phyloP scores from a whole-genome alignment of 2,888 invertebrate genomes.

The Autographa gamma region DNA sequence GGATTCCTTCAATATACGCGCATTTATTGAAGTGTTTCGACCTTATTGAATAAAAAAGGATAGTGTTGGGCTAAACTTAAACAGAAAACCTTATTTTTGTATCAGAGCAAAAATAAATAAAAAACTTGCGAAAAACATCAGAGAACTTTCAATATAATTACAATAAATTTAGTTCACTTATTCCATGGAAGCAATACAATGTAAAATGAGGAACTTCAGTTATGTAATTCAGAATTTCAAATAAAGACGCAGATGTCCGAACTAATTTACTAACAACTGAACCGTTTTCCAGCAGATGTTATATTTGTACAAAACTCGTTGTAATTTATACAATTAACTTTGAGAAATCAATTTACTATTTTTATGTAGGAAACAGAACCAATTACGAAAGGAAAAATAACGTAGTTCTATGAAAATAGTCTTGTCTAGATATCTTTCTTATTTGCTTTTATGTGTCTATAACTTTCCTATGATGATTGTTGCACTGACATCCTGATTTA shows the following conservation, averaged over 20 bases:
- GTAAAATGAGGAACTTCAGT: conserved; percentile 7
- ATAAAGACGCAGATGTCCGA: conserved; percentile 43
- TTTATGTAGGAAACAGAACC: not conserved
- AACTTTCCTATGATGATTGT: too few species aligned
- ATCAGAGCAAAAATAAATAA: too few species aligned
- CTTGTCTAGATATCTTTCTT: too few species aligned
- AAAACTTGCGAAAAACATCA: too few species aligned
- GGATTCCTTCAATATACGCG: conserved; percentile 14
- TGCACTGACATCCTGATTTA: too few species aligned
- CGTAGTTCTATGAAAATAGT: too few species aligned
- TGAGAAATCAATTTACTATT: conserved; percentile 21
- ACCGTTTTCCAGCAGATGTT: conserved; percentile 38
- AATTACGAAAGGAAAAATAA: too few species aligned
- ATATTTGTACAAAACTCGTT: conserved; percentile 44
- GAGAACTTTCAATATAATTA: not conserved
- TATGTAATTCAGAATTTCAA: conserved; percentile 39
- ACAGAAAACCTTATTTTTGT: not conserved
- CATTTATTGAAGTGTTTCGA: not conserved
- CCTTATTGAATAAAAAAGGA: not conserved
- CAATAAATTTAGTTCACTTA: not conserved
- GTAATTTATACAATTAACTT: conserved; percentile 47
- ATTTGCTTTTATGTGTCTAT: too few species aligned
- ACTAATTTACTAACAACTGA: conserved; percentile 36
- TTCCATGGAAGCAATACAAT: conserved; percentile 12
- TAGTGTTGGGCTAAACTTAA: not conserved